A percentile compares a stretch with the other conserved stretches of the same genome.
Evolutionary conservation across 2,888 invertebrate species (phyloP).

Genomic region (Seira musarum): DNA sequence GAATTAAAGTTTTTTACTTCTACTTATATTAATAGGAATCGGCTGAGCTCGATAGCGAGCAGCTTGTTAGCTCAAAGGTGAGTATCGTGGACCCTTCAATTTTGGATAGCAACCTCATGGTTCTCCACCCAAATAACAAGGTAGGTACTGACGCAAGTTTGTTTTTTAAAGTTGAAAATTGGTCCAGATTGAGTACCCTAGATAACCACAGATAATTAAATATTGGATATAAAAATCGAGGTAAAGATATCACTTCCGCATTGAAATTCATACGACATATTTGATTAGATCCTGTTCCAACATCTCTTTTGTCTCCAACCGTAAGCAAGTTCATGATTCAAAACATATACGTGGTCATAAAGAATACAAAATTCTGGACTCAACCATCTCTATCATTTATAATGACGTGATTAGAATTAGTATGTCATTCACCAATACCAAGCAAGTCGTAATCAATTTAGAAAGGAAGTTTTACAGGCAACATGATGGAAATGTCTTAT

Average conservation of each 20-base stretch:
- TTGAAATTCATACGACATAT: slow-evolving; percentile 25
- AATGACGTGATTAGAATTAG: too few species aligned
- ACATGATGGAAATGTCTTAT: too few species aligned
- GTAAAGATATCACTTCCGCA: not conserved
- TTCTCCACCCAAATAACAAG: slow-evolving; percentile 62
- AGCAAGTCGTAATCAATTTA: too few species aligned
- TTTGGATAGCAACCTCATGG: slow-evolving; percentile 55
- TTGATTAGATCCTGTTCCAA: not conserved
- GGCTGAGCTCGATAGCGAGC: slow-evolving; percentile 36
- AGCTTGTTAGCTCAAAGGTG: slow-evolving; percentile 17
- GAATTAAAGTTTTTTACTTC: not conserved
- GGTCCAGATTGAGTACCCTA: too few species aligned
- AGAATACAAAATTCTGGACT: not conserved
- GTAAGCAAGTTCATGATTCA: too few species aligned
- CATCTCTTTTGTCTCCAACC: too few species aligned
- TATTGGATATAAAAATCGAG: not conserved
- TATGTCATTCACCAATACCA: too few species aligned
- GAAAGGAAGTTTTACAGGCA: too few species aligned
- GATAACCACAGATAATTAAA: too few species aligned
- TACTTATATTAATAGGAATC: slow-evolving; percentile 7
- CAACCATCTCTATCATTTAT: not conserved
- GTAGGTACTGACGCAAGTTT: slow-evolving; percentile 38
- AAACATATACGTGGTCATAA: not conserved
- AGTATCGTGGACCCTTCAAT: slow-evolving; percentile 21
- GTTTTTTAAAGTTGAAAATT: too few species aligned